Conservation (phyloP, 2,797 vertebrate genomes). For the Babyrousa celebensis region DNA sequence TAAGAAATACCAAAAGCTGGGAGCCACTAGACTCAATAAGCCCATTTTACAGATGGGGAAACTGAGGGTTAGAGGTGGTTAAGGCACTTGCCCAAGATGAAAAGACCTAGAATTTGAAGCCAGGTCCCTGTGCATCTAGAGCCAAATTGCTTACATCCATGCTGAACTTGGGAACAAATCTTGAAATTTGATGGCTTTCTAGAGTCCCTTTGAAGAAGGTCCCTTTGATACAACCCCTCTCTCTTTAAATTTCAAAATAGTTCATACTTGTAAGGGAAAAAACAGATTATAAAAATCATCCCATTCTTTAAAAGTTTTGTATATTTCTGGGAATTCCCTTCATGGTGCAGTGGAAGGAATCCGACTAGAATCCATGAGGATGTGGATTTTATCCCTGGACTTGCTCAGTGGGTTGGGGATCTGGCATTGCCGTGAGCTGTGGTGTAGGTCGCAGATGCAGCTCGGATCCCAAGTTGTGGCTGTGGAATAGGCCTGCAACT, state of each 20-base stretch:
- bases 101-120: conserved; percentile 20
- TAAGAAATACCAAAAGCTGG: conserved; percentile 38
- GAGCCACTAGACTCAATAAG: not conserved
- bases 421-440: no score
- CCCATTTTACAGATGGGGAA: not conserved
- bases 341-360: no score
- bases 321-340: not conserved
- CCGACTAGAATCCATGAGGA: no score
- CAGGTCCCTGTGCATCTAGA: not conserved
- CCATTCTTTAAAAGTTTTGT: not conserved
- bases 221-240: not conserved
- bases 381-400: no score
- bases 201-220: conserved; percentile 51
- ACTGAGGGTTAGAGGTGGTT: not conserved
- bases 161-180: not conserved
- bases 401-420: no score
- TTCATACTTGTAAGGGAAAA: conserved; percentile 39
- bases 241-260: not conserved
- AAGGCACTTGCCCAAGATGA: not conserved
- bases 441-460: no score
- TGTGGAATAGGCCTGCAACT: no score
- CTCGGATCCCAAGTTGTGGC: no score
- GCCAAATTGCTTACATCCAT: not conserved
- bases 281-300: conserved; percentile 3
- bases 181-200: not conserved